Conservation (phyloP, 2,888 invertebrate species). For the Abrostola tripartita region DNA sequence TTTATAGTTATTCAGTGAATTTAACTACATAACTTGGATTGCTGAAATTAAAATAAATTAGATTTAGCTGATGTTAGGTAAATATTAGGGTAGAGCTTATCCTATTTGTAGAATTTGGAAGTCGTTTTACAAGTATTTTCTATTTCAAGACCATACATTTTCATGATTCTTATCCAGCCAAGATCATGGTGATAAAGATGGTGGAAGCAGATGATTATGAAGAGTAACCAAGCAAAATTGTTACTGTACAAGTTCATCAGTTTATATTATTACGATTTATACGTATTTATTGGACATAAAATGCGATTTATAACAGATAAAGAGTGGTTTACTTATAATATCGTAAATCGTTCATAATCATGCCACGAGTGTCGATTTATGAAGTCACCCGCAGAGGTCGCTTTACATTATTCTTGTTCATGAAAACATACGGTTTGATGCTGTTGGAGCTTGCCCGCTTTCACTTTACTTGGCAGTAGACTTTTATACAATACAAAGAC, state of each 20-base stretch:
- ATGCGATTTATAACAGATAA: slow-evolving; percentile 62
- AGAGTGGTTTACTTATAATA: slow-evolving; percentile 58
- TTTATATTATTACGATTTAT: slow-evolving; percentile 49
- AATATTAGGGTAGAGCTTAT: too few species aligned
- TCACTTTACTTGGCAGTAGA: too few species aligned
- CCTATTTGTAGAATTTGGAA: too few species aligned
- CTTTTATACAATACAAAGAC: neutral
- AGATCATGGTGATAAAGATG: too few species aligned
- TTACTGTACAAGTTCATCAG: slow-evolving; percentile 7
- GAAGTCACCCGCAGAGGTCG: slow-evolving; percentile 63
- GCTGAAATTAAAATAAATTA: too few species aligned
- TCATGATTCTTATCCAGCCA: too few species aligned
- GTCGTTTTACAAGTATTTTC: too few species aligned
- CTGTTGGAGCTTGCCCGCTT: slow-evolving; percentile 3
- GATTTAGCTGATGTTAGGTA: too few species aligned
- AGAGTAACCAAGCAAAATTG: slow-evolving; percentile 27
- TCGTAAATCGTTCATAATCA: slow-evolving; percentile 73
- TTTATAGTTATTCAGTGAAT: too few species aligned
- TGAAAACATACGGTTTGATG: slow-evolving; percentile 45
- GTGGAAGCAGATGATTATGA: too few species aligned
- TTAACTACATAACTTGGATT: too few species aligned
- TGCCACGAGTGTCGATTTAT: slow-evolving; percentile 71
- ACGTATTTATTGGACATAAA: slow-evolving; percentile 50
- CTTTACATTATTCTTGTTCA: slow-evolving; percentile 72
- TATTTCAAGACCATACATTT: too few species aligned